Evolutionary conservation across 2,888 invertebrate species (phyloP).

Genomic region (Rotaria socialis): DNA sequence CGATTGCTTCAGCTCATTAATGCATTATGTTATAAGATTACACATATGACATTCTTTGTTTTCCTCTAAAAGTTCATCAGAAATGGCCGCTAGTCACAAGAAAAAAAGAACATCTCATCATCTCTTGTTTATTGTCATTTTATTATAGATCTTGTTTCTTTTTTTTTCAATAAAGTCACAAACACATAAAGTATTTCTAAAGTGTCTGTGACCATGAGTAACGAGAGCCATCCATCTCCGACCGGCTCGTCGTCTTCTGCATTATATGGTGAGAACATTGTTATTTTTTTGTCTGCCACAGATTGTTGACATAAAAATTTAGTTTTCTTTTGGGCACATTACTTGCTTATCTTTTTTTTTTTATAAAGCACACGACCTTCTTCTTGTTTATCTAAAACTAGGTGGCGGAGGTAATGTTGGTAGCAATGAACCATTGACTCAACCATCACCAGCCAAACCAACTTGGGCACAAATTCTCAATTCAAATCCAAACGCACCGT

Average conservation of each 20-base stretch:
- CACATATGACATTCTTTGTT: conserved; percentile 26
- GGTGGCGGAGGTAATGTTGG: neutral
- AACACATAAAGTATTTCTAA: neutral
- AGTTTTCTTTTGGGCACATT: neutral
- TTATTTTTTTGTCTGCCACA: neutral
- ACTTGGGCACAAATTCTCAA: conserved; percentile 32
- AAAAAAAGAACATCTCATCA: conserved; percentile 27
- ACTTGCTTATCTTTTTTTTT: neutral
- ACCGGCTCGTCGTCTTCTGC: conserved; percentile 5
- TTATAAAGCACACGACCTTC: neutral
- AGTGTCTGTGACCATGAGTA: neutral
- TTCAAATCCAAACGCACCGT: neutral
- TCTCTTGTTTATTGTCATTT: neutral
- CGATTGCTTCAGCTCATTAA: neutral
- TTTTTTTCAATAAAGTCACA: neutral
- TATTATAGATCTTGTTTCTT: neutral
- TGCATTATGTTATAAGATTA: neutral
- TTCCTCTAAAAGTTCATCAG: conserved; percentile 3
- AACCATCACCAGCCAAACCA: conserved; percentile 30
- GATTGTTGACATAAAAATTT: neutral
- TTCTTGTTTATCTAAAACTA: conserved; percentile 1
- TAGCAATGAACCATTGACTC: neutral
- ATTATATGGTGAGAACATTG: neutral
- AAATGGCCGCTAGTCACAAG: conserved; percentile 1
- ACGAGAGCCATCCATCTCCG: conserved; percentile 35